A percentile compares a stretch with the other conserved stretches of the same genome.
phyloP scores from a whole-genome alignment of 2,113 vertebrate species.

The Tichodroma muraria region DNA sequence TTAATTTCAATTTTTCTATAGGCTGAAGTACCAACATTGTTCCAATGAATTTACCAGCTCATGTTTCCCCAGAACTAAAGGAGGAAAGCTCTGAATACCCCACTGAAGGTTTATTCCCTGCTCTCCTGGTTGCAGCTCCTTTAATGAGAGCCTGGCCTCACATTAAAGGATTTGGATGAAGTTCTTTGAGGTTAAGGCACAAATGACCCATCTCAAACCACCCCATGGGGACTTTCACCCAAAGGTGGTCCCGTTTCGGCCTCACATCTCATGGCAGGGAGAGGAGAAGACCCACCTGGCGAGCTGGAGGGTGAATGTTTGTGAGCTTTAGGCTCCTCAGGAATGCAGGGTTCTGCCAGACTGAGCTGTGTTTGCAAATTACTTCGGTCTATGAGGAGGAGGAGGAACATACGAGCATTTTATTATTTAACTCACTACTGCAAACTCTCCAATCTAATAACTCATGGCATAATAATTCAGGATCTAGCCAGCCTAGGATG shows the following conservation, averaged over 20 bases:
- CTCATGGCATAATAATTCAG: conserved; percentile 33
- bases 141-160: not conserved
- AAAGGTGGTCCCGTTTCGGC: not conserved
- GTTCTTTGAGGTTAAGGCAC: not conserved
- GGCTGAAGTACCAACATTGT: not conserved
- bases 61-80: not conserved
- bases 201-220: not conserved
- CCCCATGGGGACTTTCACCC: not conserved
- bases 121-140: not conserved
- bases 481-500: conserved; percentile 8
- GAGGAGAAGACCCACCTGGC: not conserved
- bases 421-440: not conserved
- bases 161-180: not conserved
- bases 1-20: not conserved
- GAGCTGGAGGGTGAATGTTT: not conserved
- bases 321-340: not conserved
- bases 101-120: not conserved
- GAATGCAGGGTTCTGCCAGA: not conserved
- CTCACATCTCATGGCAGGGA: not conserved
- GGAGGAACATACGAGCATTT: not conserved
- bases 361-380: not conserved
- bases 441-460: conserved; percentile 31
- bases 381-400: not conserved
- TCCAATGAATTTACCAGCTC: not conserved
- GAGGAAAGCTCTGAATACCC: not conserved